Evolutionary conservation across 2,888 invertebrate genomes (phyloP).

Genomic region (Dasysyrphus tricinctus): DNA sequence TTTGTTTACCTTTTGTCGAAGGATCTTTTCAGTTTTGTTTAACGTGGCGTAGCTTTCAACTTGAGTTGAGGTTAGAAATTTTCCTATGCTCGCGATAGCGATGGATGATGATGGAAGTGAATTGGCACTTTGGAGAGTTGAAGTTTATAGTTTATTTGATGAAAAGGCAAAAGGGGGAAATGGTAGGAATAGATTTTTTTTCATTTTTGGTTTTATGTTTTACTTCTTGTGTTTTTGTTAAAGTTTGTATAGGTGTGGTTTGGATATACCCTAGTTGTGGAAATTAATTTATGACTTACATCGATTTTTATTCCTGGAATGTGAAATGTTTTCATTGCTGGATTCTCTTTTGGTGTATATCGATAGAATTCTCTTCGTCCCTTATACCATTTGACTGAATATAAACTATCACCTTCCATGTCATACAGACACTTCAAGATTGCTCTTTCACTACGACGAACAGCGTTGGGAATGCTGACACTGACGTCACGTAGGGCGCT

Average conservation of each 20-base stretch:
- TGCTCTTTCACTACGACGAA: conserved; percentile 86
- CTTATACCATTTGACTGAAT: conserved; percentile 94
- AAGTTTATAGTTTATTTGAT: conserved; percentile 28
- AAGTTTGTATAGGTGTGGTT: not conserved
- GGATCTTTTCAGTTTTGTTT: conserved; percentile 1
- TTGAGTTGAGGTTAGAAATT: conserved; percentile 37
- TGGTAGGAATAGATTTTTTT: not conserved
- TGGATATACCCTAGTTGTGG: not conserved
- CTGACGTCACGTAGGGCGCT: conserved; percentile 86
- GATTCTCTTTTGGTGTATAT: conserved; percentile 89
- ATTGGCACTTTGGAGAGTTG: conserved; percentile 55
- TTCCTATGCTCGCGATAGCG: not conserved
- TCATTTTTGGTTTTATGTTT: not conserved
- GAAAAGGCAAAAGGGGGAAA: not conserved
- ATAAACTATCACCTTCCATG: conserved; percentile 90
- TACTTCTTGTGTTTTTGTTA: not conserved
- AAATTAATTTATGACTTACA: conserved; percentile 85
- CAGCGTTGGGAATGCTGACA: conserved; percentile 87
- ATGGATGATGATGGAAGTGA: conserved; percentile 39
- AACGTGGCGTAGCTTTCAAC: conserved; percentile 17
- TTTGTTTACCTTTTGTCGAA: conserved; percentile 30
- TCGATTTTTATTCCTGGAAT: conserved; percentile 90
- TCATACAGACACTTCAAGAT: conserved; percentile 89
- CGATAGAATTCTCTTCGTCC: conserved; percentile 92
- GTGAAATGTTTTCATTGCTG: conserved; percentile 89